phyloP scores from a whole-genome alignment of 2,113 vertebrate genomes.

The Mormoops blainvillei region DNA sequence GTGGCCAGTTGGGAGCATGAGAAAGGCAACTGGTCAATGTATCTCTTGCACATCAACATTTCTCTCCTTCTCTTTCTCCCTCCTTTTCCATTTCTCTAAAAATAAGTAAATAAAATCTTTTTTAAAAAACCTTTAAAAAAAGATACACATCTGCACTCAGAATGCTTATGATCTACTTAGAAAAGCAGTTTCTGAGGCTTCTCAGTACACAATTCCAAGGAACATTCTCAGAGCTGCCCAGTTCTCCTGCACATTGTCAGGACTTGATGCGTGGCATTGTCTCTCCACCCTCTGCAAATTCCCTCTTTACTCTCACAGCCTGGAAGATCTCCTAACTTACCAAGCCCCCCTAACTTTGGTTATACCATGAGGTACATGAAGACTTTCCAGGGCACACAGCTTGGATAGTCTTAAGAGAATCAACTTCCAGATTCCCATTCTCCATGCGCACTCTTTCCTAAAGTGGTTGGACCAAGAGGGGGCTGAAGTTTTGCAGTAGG shows the following conservation, averaged over 20 bases:
- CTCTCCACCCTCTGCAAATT: background rate
- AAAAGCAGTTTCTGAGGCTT: background rate
- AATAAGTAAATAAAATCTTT: no score
- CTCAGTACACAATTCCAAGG: background rate
- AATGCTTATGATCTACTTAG: background rate
- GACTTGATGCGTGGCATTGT: background rate
- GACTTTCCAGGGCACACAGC: background rate
- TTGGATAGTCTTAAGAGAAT: background rate
- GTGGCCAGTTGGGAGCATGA: no score
- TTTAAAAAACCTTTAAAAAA: background rate
- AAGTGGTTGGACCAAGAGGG: background rate
- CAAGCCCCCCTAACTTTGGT: background rate
- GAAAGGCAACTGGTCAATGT: no score
- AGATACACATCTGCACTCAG: background rate
- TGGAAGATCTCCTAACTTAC: background rate
- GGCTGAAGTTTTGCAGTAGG: background rate
- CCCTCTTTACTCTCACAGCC: background rate
- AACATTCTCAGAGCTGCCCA: background rate
- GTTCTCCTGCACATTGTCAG: rapidly evolving
- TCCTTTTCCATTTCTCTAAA: no score
- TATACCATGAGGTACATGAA: rapidly evolving
- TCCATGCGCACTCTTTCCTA: background rate
- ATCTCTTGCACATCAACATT: no score
- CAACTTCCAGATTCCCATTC: no score
- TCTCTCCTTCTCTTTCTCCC: no score